Base-by-base conservation (phyloP, 2,888 invertebrate species). In the Drosophila ezoana region DNA sequence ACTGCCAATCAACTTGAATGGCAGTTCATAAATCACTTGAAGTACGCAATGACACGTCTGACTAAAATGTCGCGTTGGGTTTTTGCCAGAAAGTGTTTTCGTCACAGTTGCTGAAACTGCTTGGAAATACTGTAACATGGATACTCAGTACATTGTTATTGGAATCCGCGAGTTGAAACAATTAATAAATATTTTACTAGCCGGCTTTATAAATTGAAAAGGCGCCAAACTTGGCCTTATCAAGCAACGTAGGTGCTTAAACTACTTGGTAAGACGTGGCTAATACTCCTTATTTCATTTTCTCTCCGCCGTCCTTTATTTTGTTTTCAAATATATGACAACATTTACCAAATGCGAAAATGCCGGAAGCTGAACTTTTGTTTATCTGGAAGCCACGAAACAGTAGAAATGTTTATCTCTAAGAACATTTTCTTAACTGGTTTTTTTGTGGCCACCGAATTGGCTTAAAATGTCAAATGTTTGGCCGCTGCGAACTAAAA, bases 401-500 rank as follows among this genome's bases (percentile, higher is more conserved):
- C 43, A 56, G 48, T 63, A 14, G 28, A 41, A 58, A 58, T 60
- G 63, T 58, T 48, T 58, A 73, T 65, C 66, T 76, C 53, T 52
- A 47, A 65, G 61, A 61, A 14, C 60, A 47, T 49, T 61, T 18
- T 35, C 20, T 38, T 16, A 40, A 28, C 33, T 23, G 20, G 3
- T 14, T 16, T 14, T 45, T 20, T 38, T 56, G 48, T 48, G 67
- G 54, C 51, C 37, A 38, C 10, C 14, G 11, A 58, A 57, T 47
- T 72, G 80, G 63, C 67, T 62, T 40, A 68, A 62, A 58, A 70
- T 59, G 51, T 33, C 37, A 47, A 73, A 32, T 64, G 80, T 61
- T 67, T 81, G 53, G 67, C 69, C 73, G 47, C 85, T 63, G 43
- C 56, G 54, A 72, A 88, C 88, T 86, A 86, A 72, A 87, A 88